phyloP scores from a whole-genome alignment of 1,140 invertebrate species.

The Heliconius hermathena region DNA sequence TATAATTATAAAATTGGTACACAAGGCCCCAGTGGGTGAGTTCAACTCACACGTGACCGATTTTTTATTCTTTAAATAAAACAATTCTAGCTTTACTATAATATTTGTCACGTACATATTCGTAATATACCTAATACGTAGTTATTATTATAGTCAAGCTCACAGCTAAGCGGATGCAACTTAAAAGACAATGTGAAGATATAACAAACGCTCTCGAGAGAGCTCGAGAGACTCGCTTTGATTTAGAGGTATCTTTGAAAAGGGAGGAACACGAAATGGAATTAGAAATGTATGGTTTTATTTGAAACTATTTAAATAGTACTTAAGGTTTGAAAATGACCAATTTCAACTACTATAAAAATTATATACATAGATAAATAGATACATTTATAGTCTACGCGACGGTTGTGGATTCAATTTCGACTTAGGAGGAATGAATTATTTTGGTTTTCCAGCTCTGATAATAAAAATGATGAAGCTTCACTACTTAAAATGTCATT shows the following conservation, averaged over 20 bases:
- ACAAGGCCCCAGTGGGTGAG: too few species aligned
- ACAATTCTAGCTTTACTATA: neutral
- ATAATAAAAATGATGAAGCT: too few species aligned
- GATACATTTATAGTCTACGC: too few species aligned
- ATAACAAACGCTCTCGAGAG: constrained; percentile 43
- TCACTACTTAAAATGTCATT: too few species aligned
- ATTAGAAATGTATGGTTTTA: constrained; percentile 46
- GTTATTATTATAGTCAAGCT: constrained; percentile 48
- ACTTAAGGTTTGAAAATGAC: neutral
- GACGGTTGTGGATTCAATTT: too few species aligned
- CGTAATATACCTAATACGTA: neutral
- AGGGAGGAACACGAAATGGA: constrained; percentile 51
- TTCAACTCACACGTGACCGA: too few species aligned
- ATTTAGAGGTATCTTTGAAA: constrained; percentile 44
- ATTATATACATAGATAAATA: too few species aligned
- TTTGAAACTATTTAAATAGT: neutral
- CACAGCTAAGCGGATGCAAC: constrained; percentile 60
- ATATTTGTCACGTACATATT: neutral
- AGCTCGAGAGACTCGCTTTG: constrained; percentile 40
- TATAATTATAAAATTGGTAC: too few species aligned
- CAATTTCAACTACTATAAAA: too few species aligned
- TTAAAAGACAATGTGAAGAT: constrained; percentile 57
- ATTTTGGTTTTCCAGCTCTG: too few species aligned
- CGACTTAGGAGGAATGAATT: too few species aligned
- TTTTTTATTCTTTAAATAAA: too few species aligned